Conservation (phyloP, 1,140 invertebrate genomes). For the Spodoptera frugiperda region DNA sequence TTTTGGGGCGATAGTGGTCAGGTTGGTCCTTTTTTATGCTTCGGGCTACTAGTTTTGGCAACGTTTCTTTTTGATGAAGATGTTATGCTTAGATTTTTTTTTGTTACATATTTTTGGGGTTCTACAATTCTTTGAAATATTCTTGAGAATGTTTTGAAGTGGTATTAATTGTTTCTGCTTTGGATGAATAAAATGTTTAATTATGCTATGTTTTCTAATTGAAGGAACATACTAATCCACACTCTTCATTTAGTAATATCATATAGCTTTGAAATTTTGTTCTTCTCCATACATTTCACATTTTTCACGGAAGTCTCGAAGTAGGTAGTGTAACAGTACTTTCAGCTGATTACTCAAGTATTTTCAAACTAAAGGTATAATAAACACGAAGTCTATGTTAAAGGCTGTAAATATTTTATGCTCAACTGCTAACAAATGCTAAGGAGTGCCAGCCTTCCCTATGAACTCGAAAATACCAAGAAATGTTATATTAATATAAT, state of each 20-base stretch:
- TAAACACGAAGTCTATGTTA: slow-evolving; percentile 2
- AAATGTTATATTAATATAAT: neutral
- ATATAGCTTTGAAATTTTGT: neutral
- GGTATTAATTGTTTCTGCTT: too few relatives aligned
- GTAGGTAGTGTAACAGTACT: neutral
- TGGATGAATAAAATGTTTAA: too few relatives aligned
- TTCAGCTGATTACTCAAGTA: neutral
- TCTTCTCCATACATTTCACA: neutral
- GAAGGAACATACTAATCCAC: too few relatives aligned
- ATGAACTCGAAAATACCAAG: neutral
- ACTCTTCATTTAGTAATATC: too few relatives aligned
- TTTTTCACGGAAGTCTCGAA: neutral
- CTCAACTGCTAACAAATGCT: slow-evolving; percentile 11
- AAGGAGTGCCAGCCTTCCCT: slow-evolving; percentile 10
- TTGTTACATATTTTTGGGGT: neutral
- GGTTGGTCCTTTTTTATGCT: slow-evolving; percentile 29
- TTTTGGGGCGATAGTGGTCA: slow-evolving; percentile 53
- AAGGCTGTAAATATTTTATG: slow-evolving; percentile 5
- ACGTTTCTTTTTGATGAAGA: slow-evolving; percentile 17
- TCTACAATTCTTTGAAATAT: neutral
- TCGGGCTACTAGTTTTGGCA: slow-evolving; percentile 36
- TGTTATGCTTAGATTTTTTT: neutral
- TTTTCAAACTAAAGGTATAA: slow-evolving; percentile 14
- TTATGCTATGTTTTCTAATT: too few relatives aligned
- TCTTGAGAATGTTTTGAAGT: too few relatives aligned